A percentile compares a stretch with the other conserved stretches of the same genome.
phyloP scores from a whole-genome alignment of 2,797 vertebrate genomes.

The Lacerta bilineata region DNA sequence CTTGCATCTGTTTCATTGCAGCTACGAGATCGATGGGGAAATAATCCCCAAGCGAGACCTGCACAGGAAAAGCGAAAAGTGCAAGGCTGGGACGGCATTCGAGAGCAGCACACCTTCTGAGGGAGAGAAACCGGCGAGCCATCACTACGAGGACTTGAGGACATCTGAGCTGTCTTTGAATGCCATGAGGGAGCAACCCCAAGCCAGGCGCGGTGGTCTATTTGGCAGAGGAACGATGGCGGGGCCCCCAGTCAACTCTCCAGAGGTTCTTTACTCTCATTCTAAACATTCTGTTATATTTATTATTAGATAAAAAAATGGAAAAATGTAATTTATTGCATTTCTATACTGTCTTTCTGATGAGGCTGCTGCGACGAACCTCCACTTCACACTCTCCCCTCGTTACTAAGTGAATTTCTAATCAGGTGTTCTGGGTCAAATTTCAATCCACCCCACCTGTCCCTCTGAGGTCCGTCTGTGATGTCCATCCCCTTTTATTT shows the following conservation, averaged over 20 bases:
- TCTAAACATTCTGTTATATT: not conserved
- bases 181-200: constrained; percentile 76
- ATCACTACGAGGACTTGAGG: constrained; percentile 58
- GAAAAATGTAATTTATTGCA: not conserved
- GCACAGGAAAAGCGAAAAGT: constrained; percentile 63
- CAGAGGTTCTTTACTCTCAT: constrained; percentile 82
- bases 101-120: constrained; percentile 25
- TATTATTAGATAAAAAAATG: too few relatives aligned
- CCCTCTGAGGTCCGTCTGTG: too few relatives aligned
- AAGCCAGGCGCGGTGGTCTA: constrained; percentile 80
- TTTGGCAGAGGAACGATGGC: constrained; percentile 87
- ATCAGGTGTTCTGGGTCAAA: too few relatives aligned
- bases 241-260: constrained; percentile 81
- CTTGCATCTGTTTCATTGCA: constrained; percentile 38
- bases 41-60: constrained; percentile 47
- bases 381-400: too few relatives aligned
- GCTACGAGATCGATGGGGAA: constrained; percentile 45
- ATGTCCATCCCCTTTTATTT: too few relatives aligned
- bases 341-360: too few relatives aligned
- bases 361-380: too few relatives aligned
- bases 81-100: not conserved
- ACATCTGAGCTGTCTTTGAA: constrained; percentile 35
- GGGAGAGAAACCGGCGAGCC: constrained; percentile 63
- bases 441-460: too few relatives aligned
- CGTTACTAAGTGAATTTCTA: too few relatives aligned